phyloP scores from a whole-genome alignment of 2,888 invertebrate species.

The Pyrrhia umbra region DNA sequence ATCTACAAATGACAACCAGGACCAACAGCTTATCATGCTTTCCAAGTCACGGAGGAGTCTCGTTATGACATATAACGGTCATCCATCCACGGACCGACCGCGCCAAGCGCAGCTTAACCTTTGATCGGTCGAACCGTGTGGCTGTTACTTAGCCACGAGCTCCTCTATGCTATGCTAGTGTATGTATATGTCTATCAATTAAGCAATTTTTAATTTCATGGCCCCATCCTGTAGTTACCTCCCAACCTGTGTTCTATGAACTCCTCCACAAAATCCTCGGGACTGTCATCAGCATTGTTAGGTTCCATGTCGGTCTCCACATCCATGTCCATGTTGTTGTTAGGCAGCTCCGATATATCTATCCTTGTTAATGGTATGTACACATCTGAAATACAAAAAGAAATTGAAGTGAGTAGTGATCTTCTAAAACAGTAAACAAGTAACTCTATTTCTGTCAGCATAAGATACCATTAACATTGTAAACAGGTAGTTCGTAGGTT shows the following conservation, averaged over 20 bases:
- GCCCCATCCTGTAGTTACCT: slow-evolving; percentile 60
- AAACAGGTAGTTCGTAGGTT: no score
- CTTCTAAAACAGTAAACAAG: no score
- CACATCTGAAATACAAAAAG: slow-evolving; percentile 74
- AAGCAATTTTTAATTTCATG: background rate
- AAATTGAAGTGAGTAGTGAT: background rate
- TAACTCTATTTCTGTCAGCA: no score
- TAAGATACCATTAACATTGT: no score
- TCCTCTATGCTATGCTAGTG: background rate
- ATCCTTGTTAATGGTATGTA: slow-evolving; percentile 85
- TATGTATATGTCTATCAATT: background rate
- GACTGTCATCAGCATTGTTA: slow-evolving; percentile 68
- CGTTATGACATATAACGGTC: no score
- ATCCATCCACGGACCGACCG: no score
- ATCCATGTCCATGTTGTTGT: slow-evolving; percentile 68
- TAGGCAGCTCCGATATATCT: slow-evolving; percentile 71
- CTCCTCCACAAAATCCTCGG: slow-evolving; percentile 64
- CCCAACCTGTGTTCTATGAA: slow-evolving; percentile 58
- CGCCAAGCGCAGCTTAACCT: no score
- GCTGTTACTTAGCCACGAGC: no score
- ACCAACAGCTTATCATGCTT: no score
- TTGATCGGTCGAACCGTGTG: no score
- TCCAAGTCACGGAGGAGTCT: no score
- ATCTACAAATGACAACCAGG: no score
- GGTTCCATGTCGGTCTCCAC: slow-evolving; percentile 47